These are phyloP conservation scores for Epizoanthus rinbou DNA, from an alignment of 92 coral and sea anemone species.

Conservation along the genomic window DNA sequence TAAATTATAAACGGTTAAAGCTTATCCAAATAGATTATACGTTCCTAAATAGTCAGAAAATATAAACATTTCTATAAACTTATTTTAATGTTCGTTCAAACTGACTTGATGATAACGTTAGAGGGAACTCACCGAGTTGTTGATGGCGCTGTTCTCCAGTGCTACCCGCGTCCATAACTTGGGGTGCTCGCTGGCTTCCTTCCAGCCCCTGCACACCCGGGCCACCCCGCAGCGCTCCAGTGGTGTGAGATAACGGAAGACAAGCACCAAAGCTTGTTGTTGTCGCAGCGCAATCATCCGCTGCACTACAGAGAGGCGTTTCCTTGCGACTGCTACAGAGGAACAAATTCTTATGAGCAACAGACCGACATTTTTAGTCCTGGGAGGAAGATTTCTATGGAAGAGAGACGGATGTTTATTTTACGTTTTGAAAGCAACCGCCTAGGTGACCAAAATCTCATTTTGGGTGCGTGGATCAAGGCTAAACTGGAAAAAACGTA, in stretches of 20 bases:
- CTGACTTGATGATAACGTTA: neutral
- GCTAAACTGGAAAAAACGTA: no score
- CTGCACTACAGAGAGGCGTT: conserved; percentile 16
- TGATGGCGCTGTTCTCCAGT: conserved; percentile 58
- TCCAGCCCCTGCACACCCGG: conserved; percentile 85
- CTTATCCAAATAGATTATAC: no score
- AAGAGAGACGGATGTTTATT: no score
- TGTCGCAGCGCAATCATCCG: conserved; percentile 24
- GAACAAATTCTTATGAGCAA: neutral
- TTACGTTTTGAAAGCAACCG: no score
- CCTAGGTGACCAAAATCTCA: no score
- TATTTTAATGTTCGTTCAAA: neutral
- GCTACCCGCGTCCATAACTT: conserved; percentile 71
- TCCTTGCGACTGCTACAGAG: conserved; percentile 4
- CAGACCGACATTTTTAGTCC: neutral
- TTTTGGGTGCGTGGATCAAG: no score
- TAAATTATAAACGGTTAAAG: no score
- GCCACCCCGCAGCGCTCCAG: conserved; percentile 85
- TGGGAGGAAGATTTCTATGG: no score
- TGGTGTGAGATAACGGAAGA: conserved; percentile 69
- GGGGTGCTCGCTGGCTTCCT: conserved; percentile 76
- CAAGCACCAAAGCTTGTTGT: conserved; percentile 62
- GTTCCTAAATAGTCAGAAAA: no score
- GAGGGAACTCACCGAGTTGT: conserved; percentile 62
- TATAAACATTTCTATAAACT: neutral